phyloP scores from a whole-genome alignment of 2,113 vertebrate species.

The Myocastor coypus region DNA sequence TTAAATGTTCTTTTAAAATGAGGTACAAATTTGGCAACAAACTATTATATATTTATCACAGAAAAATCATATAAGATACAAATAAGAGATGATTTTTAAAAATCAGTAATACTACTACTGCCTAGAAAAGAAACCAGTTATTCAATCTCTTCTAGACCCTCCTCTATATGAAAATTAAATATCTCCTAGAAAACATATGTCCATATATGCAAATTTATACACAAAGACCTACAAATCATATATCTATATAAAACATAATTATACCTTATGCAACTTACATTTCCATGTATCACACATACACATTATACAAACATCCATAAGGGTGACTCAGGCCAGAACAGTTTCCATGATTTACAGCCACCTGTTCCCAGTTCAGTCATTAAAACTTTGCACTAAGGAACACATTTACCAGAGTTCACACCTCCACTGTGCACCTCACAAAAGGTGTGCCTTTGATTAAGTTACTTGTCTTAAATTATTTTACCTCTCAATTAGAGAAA shows the following conservation, averaged over 20 bases:
- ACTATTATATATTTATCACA: not conserved
- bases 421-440: not conserved
- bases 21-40: slow-evolving; percentile 29
- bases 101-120: slow-evolving; percentile 14
- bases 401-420: not conserved
- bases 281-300: not conserved
- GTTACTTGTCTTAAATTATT: not conserved
- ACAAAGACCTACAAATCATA: slow-evolving; percentile 29
- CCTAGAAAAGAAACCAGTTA: not conserved
- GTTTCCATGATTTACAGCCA: not conserved
- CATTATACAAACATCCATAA: not conserved
- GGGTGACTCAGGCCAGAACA: not conserved
- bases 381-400: not conserved
- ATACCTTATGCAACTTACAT: not conserved
- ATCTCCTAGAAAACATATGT: not conserved
- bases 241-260: not conserved
- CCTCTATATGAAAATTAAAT: slow-evolving; percentile 34
- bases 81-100: not conserved
- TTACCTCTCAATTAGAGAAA: slow-evolving; percentile 4
- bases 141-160: not conserved
- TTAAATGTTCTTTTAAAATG: slow-evolving; percentile 5
- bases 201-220: not conserved
- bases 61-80: not conserved
- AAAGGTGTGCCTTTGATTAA: not conserved
- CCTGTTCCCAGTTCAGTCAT: not conserved